Conservation (phyloP, 2,113 vertebrate genomes). For the Cervus canadensis region DNA sequence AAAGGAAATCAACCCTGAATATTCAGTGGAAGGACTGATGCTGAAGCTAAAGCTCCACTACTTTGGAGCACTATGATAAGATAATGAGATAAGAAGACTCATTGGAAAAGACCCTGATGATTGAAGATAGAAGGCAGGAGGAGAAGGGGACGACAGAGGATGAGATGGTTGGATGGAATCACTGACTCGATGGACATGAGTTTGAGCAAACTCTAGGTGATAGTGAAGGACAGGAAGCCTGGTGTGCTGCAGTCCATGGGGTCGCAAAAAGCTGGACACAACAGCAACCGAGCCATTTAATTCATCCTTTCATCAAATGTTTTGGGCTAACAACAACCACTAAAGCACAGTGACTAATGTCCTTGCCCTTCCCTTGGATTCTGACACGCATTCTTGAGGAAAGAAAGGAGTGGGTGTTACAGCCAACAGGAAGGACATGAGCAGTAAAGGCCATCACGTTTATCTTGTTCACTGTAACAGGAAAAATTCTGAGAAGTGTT, state of each 20-base stretch:
- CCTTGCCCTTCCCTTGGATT: not conserved
- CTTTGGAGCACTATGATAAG: not conserved
- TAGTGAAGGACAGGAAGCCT: not conserved
- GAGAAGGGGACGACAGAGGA: not conserved
- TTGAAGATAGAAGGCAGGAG: not conserved
- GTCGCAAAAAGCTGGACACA: not conserved
- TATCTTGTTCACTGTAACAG: not conserved
- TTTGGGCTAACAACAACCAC: not conserved
- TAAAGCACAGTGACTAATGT: not conserved
- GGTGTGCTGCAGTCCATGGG: not conserved
- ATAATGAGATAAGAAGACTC: not conserved
- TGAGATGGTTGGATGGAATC: not conserved
- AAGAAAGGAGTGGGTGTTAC: rapidly evolving
- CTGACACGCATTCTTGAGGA: not conserved
- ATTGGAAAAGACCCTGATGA: not conserved
- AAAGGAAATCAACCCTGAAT: not conserved
- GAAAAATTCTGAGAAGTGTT: not conserved
- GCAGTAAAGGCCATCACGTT: not conserved
- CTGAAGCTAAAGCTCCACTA: not conserved
- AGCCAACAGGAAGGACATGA: not conserved
- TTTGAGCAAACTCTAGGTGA: not conserved
- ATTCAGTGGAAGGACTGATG: not conserved
- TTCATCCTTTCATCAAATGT: not conserved
- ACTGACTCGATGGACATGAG: not conserved
- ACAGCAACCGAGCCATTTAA: not conserved